Evolutionary conservation across 2,797 vertebrate genomes (phyloP).

Genomic region (Borostomias antarcticus): DNA sequence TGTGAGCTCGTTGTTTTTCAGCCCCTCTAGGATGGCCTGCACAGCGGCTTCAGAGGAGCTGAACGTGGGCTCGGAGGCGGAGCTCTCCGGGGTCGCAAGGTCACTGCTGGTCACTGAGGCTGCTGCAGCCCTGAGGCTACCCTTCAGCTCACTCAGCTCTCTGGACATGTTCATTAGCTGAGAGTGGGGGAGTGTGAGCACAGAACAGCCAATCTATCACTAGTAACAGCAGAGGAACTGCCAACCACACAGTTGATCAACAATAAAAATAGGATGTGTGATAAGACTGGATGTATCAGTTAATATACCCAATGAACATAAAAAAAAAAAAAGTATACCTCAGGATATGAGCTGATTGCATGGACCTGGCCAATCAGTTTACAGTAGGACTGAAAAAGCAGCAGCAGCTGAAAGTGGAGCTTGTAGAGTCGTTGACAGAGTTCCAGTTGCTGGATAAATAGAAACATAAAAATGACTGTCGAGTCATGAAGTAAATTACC

Average conservation of each 20-base stretch:
- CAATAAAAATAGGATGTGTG: background rate
- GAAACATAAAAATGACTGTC: constrained; percentile 13
- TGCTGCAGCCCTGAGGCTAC: constrained; percentile 85
- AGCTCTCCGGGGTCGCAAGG: constrained; percentile 56
- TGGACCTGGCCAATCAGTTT: constrained; percentile 97
- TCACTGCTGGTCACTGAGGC: constrained; percentile 75
- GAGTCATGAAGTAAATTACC: background rate
- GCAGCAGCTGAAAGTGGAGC: constrained; percentile 96
- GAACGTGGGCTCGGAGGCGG: constrained; percentile 76
- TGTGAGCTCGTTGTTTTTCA: constrained; percentile 85
- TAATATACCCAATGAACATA: background rate
- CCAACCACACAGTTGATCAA: background rate
- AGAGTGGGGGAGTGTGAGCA: constrained; percentile 8
- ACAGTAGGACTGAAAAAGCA: constrained; percentile 99
- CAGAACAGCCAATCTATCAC: background rate
- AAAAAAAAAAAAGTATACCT: constrained; percentile 72
- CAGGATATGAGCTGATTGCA: constrained; percentile 87
- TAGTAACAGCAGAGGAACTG: too few species aligned
- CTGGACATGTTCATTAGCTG: constrained; percentile 94
- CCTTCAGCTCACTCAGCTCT: constrained; percentile 90
- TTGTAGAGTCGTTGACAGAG: constrained; percentile 98
- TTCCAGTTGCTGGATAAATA: constrained; percentile 89
- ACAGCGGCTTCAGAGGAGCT: constrained; percentile 90
- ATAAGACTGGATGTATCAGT: background rate
- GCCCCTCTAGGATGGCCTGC: constrained; percentile 90